phyloP scores from a whole-genome alignment of 1,140 invertebrate species.

The Drosophila subpulchrella region DNA sequence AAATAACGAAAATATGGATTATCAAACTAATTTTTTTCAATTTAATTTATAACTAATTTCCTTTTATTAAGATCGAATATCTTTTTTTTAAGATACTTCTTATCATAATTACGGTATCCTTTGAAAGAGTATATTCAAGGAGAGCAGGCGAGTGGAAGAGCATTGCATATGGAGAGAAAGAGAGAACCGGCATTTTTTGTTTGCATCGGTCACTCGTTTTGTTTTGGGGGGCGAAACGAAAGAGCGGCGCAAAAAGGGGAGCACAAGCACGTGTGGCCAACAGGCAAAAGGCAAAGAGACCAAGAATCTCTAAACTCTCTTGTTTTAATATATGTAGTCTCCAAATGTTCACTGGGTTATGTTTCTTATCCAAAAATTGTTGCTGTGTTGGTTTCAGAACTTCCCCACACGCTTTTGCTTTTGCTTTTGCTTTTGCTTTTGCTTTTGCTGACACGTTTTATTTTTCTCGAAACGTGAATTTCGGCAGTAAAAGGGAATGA shows the following conservation, averaged over 20 bases:
- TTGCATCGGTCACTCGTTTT: slow-evolving; percentile 19
- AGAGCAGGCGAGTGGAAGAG: slow-evolving; percentile 2
- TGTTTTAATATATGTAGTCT: too few relatives aligned
- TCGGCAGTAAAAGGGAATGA: slow-evolving; percentile 18
- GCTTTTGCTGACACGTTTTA: slow-evolving; percentile 40
- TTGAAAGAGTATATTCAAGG: not conserved
- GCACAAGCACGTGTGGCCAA: slow-evolving; percentile 31
- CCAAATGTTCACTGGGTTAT: slow-evolving; percentile 29
- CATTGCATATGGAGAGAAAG: not conserved
- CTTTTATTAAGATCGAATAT: too few relatives aligned
- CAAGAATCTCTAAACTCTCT: not conserved
- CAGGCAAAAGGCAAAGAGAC: slow-evolving; percentile 12
- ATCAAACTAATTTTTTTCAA: too few relatives aligned
- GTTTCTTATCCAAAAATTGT: slow-evolving; percentile 16
- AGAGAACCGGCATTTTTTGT: slow-evolving; percentile 12
- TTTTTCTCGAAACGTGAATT: slow-evolving; percentile 42
- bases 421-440: slow-evolving; percentile 21
- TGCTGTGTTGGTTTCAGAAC: slow-evolving; percentile 20
- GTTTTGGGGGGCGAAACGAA: slow-evolving; percentile 9
- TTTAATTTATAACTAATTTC: too few relatives aligned
- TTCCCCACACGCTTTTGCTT: slow-evolving; percentile 29
- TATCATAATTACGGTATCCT: not conserved
- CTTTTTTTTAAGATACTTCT: too few relatives aligned
- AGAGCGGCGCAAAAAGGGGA: slow-evolving; percentile 15
- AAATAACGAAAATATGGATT: too few relatives aligned